phyloP scores from a whole-genome alignment of 2,888 invertebrate species.

The Leucoptera coffeella region DNA sequence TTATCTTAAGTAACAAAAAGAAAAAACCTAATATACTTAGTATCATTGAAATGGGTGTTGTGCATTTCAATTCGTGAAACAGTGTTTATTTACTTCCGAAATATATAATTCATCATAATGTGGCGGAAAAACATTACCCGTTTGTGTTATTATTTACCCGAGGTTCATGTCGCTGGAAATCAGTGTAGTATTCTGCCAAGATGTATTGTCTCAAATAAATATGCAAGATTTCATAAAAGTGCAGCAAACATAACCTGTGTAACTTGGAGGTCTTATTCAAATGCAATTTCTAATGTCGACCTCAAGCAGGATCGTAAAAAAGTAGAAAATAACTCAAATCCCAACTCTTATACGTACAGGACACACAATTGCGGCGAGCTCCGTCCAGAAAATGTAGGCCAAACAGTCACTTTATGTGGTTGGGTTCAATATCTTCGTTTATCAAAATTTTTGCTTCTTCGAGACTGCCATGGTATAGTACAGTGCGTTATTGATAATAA shows the following conservation, averaged over 20 bases:
- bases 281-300: no score
- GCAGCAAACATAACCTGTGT: no score
- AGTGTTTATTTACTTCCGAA: not conserved
- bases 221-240: no score
- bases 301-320: no score
- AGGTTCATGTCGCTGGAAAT: no score
- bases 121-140: no score
- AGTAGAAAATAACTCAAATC: no score
- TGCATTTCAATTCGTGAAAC: not conserved
- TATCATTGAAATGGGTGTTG: not conserved
- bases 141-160: no score
- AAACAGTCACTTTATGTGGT: constrained; percentile 75
- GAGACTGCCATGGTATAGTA: constrained; percentile 83
- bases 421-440: constrained; percentile 87
- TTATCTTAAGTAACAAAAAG: not conserved
- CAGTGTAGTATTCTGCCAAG: no score
- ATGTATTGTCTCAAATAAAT: no score
- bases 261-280: no score
- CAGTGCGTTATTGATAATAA: constrained; percentile 66
- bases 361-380: constrained; percentile 89
- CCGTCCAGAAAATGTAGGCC: constrained; percentile 57
- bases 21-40: not conserved
- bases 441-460: constrained; percentile 74
- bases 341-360: constrained; percentile 56
- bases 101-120: no score